phyloP scores from a whole-genome alignment of 2,113 vertebrate genomes.

The Colinus virginianus region DNA sequence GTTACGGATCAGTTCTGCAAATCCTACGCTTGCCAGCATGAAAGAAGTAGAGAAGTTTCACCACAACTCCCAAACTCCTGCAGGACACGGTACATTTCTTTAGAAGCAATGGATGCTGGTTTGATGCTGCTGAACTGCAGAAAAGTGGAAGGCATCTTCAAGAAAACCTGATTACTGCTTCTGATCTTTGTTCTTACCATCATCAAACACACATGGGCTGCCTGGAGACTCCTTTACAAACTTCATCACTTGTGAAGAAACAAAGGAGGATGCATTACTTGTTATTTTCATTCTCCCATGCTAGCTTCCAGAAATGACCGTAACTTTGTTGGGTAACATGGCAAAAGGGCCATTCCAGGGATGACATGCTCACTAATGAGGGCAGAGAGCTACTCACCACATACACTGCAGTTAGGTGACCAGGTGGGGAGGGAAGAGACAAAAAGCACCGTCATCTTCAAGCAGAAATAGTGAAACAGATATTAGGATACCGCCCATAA shows the following conservation, averaged over 20 bases:
- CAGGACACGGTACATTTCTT: neutral
- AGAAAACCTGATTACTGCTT: conserved; percentile 28
- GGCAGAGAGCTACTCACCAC: neutral
- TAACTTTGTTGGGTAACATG: neutral
- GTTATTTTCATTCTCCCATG: conserved; percentile 14
- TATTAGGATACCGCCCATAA: neutral
- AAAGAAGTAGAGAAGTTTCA: neutral
- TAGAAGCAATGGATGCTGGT: neutral
- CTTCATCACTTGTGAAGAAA: conserved; percentile 12
- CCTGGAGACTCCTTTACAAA: conserved; percentile 28
- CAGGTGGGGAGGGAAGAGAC: neutral
- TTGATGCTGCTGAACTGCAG: conserved; percentile 15
- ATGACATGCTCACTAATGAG: neutral
- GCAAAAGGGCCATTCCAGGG: neutral
- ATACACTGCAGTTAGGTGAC: neutral
- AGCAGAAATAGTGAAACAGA: neutral
- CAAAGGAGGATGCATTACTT: neutral
- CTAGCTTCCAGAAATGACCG: neutral
- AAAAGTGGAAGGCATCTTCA: neutral
- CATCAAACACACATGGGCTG: conserved; percentile 17
- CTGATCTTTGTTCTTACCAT: conserved; percentile 32
- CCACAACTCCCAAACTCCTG: neutral
- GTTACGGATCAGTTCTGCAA: neutral
- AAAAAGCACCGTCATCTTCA: neutral
- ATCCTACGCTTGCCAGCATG: neutral